These are phyloP conservation scores for Turritopsis rubra DNA, from an alignment of 30 jellyfish, hydroid and myxozoan species.

Conservation along the genomic window DNA sequence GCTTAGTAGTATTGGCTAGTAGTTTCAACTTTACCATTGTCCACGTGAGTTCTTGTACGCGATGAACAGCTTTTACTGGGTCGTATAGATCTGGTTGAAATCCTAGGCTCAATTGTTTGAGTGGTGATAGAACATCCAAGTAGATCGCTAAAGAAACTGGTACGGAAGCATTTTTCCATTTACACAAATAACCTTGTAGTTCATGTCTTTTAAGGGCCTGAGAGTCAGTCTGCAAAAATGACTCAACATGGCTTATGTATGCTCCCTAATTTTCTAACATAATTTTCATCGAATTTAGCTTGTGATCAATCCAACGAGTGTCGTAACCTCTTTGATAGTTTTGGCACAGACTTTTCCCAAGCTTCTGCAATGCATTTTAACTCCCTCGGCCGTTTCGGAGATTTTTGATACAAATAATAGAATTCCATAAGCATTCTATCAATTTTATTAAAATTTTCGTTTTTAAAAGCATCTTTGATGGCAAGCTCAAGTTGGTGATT, in stretches of 20 bases:
- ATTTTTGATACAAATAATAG: constrained; percentile 7
- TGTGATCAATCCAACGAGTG: constrained; percentile 45
- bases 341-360: not conserved
- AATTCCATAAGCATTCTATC: not conserved
- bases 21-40: constrained; percentile 15
- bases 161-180: constrained; percentile 30
- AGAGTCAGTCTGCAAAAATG: constrained; percentile 25
- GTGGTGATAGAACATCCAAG: constrained; percentile 27
- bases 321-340: not conserved
- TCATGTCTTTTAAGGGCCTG: constrained; percentile 34
- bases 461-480: constrained; percentile 22
- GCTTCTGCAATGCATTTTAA: constrained; percentile 7
- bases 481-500: constrained; percentile 40
- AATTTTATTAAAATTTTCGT: not conserved
- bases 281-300: constrained; percentile 27
- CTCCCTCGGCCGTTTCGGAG: constrained; percentile 13
- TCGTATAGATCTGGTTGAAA: constrained; percentile 30
- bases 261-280: constrained; percentile 39
- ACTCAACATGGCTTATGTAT: constrained; percentile 23
- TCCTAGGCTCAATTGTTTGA: constrained; percentile 18
- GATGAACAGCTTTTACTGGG: constrained; percentile 35
- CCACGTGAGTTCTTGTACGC: constrained; percentile 31
- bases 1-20: not conserved
- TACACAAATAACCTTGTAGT: not conserved
- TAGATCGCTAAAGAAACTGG: constrained; percentile 18